Base-by-base conservation (phyloP, 2,888 invertebrate species). In the Oscheius sp. region DNA sequence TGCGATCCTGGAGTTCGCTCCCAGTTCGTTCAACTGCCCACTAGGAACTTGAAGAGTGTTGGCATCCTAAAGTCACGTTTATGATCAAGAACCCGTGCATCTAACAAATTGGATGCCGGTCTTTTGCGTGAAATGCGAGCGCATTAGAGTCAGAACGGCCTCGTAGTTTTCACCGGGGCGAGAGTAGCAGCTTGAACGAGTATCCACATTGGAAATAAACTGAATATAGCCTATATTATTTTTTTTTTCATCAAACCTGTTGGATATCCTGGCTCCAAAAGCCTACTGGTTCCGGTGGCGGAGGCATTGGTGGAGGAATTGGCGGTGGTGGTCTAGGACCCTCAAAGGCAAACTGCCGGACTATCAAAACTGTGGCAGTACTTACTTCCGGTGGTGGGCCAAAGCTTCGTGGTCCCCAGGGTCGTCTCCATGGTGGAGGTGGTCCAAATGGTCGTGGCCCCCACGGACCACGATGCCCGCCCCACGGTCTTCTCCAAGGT, bases 141-240 rank as follows among this genome's bases (percentile, higher is more conserved):
- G 73, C 78, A 82, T 76, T 4, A 79, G 62, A 33, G 74, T 70
- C 4, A 82, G 71, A 2, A 84, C 84, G 59, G 77, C 74, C 32
- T 79, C 80, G 60, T 84, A 84, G 53, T 79, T 77, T 59, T 82
- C 78, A 10, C 84, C 84, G 0, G 78, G 77, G 35, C 73, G 48
- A 47, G 76, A 76, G 63, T 81, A 84, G 2, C 79, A 80, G 0
- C 76, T 73, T 0, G 77, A 79, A 55, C 75, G 71, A 21, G 33
- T 37, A 50, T 83, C 78, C 1, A 83, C 76, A 72, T 74, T 76
- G n/a, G 75, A 75, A 9, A 83, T 79, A 13, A 80, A 74, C 82
- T 82, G 58, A 68, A 76, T 60, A 35, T 42, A 5, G 21, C n/a
- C 47, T 51, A 48, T 47, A 21, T 21, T 21, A 21, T 21, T 21